Conservation (phyloP, 2,797 vertebrate species). For the Rousettus madagascariensis region DNA sequence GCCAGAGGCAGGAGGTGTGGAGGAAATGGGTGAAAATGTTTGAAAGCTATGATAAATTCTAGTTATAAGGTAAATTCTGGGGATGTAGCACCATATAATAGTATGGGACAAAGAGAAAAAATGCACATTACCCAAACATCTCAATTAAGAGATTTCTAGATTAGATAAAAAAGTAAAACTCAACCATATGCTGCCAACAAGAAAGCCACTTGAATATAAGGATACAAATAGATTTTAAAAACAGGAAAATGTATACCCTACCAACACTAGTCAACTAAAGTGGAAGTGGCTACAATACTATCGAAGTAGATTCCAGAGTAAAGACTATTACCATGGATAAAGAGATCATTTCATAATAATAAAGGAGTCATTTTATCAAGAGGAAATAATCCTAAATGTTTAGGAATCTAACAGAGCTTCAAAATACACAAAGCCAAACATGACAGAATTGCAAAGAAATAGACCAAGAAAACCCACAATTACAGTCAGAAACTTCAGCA, state of each 20-base stretch:
- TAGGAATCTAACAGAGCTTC: neutral
- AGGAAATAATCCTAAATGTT: neutral
- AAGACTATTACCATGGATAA: neutral
- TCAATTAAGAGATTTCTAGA: neutral
- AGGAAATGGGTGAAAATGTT: neutral
- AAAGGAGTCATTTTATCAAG: neutral
- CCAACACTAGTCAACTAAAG: neutral
- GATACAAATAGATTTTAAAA: neutral
- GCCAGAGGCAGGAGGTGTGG: neutral
- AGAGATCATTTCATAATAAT: constrained; percentile 4
- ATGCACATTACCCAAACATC: neutral
- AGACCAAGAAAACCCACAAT: neutral
- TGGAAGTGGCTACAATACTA: neutral
- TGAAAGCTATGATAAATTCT: neutral
- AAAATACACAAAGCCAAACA: neutral
- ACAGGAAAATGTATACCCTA: neutral
- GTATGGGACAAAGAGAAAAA: neutral
- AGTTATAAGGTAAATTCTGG: neutral
- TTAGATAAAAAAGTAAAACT: neutral
- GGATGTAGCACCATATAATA: neutral
- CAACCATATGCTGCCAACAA: neutral
- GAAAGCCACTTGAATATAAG: neutral
- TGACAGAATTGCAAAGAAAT: neutral
- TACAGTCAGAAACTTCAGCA: neutral
- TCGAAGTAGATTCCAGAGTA: neutral